These are phyloP conservation scores for Ceratosolen fusciceps DNA, from an alignment of 1,140 invertebrate genomes.

Conservation along the genomic window DNA sequence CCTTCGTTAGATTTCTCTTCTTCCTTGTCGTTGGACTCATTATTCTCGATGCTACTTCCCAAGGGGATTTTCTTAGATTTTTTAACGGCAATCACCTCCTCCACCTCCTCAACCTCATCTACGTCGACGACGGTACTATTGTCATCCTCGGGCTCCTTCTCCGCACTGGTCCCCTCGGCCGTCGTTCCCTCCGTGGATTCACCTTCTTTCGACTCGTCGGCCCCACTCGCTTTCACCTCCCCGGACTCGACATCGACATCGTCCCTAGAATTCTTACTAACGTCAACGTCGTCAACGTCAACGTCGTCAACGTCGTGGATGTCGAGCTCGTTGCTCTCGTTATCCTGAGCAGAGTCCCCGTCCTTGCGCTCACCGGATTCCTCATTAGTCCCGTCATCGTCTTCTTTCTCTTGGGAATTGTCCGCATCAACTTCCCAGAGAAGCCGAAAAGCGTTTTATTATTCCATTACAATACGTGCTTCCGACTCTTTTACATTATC, in stretches of 20 bases:
- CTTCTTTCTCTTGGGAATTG: constrained; percentile 32
- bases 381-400: constrained; percentile 33
- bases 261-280: too few relatives aligned
- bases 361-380: constrained; percentile 62
- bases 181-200: constrained; percentile 45
- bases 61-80: constrained; percentile 16
- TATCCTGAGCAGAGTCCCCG: constrained; percentile 52
- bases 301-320: constrained; percentile 46
- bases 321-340: constrained; percentile 6
- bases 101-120: constrained; percentile 46
- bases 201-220: constrained; percentile 43
- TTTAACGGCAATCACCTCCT: constrained; percentile 31
- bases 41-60: constrained; percentile 39
- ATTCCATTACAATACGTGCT: too few relatives aligned
- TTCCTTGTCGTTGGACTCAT: constrained; percentile 40
- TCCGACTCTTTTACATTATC: too few relatives aligned
- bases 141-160: neutral
- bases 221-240: constrained; percentile 43
- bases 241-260: constrained; percentile 46
- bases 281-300: constrained; percentile 49
- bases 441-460: neutral
- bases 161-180: constrained; percentile 4
- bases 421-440: constrained; percentile 34
- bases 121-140: too few relatives aligned
- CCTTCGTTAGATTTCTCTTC: constrained; percentile 61